Evolutionary conservation across 2,113 vertebrate genomes (phyloP).

Genomic region (Cyphomyrus discorhynchus): DNA sequence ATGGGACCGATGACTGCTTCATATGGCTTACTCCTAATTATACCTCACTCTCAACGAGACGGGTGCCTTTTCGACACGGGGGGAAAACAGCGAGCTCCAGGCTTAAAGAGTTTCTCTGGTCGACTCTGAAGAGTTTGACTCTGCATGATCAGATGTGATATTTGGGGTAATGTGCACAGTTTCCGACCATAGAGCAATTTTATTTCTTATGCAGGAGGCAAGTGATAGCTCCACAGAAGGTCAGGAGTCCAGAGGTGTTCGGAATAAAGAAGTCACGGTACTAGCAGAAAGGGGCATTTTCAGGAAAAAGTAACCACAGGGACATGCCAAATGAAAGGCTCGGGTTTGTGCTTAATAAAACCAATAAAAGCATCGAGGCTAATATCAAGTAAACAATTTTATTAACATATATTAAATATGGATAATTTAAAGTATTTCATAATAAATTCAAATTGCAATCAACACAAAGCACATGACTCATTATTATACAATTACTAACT

Average conservation of each 20-base stretch:
- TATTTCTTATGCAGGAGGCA: not conserved
- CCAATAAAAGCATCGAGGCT: not conserved
- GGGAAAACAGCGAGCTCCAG: not conserved
- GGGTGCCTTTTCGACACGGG: not conserved
- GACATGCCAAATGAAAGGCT: not conserved
- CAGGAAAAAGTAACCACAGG: not conserved
- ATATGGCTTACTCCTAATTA: not conserved
- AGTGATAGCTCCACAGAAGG: not conserved
- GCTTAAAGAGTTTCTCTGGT: not conserved
- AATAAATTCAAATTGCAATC: not conserved
- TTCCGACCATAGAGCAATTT: not conserved
- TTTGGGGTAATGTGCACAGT: not conserved
- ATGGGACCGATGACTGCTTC: not conserved
- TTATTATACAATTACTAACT: not conserved
- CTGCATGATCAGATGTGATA: not conserved
- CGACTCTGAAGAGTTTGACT: not conserved
- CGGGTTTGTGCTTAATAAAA: not conserved
- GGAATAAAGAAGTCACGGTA: not conserved
- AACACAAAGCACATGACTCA: not conserved
- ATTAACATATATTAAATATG: not conserved
- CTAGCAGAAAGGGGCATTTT: not conserved
- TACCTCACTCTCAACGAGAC: not conserved
- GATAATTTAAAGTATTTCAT: not conserved
- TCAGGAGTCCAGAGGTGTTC: not conserved
- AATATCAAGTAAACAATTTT: not conserved